These are phyloP conservation scores for Nipponacmea schrenckii DNA, from an alignment of 2,888 invertebrate genomes.

Conservation along the genomic window DNA sequence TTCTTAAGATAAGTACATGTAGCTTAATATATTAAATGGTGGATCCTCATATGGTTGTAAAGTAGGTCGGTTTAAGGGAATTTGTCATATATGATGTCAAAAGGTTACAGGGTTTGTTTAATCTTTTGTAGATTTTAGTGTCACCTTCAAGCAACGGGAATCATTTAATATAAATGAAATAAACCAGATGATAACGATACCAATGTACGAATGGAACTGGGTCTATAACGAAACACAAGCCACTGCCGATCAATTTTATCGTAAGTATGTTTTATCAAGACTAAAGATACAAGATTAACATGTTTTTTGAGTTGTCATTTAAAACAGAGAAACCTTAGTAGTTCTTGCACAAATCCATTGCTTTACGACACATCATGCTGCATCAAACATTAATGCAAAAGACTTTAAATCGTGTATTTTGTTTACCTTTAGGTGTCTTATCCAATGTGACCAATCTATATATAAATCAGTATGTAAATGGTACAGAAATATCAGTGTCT, in stretches of 20 bases:
- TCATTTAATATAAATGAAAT: neutral
- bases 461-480: slow-evolving; percentile 26
- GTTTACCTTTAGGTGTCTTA: slow-evolving; percentile 33
- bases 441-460: slow-evolving; percentile 30
- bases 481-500: slow-evolving; percentile 21
- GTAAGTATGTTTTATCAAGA: slow-evolving; percentile 14
- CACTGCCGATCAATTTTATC: slow-evolving; percentile 10
- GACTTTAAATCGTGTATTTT: neutral
- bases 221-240: neutral
- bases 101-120: neutral
- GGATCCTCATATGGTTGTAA: no score
- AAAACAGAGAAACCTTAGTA: no score
- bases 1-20: no score
- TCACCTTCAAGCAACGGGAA: neutral
- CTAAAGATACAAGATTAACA: no score
- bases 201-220: slow-evolving; percentile 15
- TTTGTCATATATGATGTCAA: no score
- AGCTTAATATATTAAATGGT: no score
- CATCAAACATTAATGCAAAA: no score
- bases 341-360: no score
- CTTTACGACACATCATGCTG: no score
- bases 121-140: neutral
- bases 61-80: no score
- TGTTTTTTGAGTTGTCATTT: no score
- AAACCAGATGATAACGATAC: neutral